Conservation (phyloP, 2,888 invertebrate genomes). For the Xylophagus ater region DNA sequence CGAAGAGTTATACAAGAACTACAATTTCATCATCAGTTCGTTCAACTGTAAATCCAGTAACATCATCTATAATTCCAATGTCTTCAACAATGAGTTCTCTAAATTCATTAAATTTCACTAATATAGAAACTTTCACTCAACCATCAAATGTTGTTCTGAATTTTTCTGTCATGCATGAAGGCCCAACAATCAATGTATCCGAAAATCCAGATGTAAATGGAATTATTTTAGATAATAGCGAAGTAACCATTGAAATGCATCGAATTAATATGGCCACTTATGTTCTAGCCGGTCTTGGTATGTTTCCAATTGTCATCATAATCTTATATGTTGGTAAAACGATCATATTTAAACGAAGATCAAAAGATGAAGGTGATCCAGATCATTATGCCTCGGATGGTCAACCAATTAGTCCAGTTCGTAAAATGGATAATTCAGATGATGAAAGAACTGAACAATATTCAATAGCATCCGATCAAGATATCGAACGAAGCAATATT, state of each 20-base stretch:
- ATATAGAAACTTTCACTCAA: slow-evolving; percentile 1
- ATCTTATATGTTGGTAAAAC: slow-evolving; percentile 46
- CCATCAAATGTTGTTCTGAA: background rate
- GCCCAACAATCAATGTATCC: slow-evolving; percentile 27
- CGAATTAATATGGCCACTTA: slow-evolving; percentile 50
- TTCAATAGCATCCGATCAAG: slow-evolving; percentile 40
- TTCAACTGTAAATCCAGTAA: slow-evolving; percentile 30
- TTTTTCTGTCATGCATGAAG: slow-evolving; percentile 18
- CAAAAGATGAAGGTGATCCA: slow-evolving; percentile 44
- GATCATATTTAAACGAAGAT: slow-evolving; percentile 41
- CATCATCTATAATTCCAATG: slow-evolving; percentile 2
- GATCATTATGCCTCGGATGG: slow-evolving; percentile 51
- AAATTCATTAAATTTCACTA: background rate
- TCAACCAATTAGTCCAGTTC: slow-evolving; percentile 38
- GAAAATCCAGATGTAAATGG: slow-evolving; percentile 5
- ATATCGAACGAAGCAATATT: slow-evolving; percentile 67
- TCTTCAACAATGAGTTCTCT: slow-evolving; percentile 5
- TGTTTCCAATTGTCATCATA: slow-evolving; percentile 48
- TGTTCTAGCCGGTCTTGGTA: slow-evolving; percentile 49
- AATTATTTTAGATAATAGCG: slow-evolving; percentile 34
- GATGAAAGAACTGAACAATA: slow-evolving; percentile 27
- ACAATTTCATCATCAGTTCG: slow-evolving; percentile 41
- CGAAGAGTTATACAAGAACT: slow-evolving; percentile 38
- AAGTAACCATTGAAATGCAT: slow-evolving; percentile 47
- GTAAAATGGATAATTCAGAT: slow-evolving; percentile 28